A percentile compares a stretch with the other conserved stretches of the same genome.
Evolutionary conservation across 2,888 invertebrate species (phyloP).

Genomic region (Volucella inflata): DNA sequence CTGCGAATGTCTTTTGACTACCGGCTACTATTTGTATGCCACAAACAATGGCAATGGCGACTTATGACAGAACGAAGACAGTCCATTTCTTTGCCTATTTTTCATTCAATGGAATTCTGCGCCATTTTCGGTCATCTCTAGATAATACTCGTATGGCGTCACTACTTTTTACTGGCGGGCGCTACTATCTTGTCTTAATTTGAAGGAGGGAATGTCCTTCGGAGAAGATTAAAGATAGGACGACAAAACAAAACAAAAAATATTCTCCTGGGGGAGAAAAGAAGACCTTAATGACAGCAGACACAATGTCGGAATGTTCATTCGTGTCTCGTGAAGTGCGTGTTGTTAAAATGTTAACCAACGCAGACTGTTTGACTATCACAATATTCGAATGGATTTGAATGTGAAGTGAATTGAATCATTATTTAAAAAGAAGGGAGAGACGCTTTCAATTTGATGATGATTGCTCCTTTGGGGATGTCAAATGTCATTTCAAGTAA

Average conservation of each 20-base stretch:
- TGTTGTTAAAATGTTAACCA: slow-evolving; percentile 10
- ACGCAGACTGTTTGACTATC: slow-evolving; percentile 3
- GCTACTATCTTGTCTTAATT: background rate
- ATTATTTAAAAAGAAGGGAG: background rate
- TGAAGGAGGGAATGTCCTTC: background rate
- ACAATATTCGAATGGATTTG: slow-evolving; percentile 32
- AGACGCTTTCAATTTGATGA: slow-evolving; percentile 20
- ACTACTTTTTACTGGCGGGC: background rate
- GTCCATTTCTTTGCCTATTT: background rate
- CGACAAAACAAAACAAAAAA: too few species aligned
- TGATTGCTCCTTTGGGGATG: slow-evolving; percentile 28
- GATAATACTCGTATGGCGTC: slow-evolving; percentile 33
- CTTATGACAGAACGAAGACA: background rate
- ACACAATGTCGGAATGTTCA: slow-evolving; percentile 42
- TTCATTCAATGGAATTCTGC: slow-evolving; percentile 14
- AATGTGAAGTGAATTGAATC: background rate
- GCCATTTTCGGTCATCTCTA: slow-evolving; percentile 18
- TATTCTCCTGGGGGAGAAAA: background rate
- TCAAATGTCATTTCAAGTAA: slow-evolving; percentile 33
- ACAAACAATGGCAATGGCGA: background rate
- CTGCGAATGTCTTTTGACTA: slow-evolving; percentile 4
- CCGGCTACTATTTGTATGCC: background rate
- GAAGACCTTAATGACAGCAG: slow-evolving; percentile 20
- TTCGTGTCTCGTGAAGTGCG: slow-evolving; percentile 11
- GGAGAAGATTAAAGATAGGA: background rate